Percentiles rank a stretch among this genome's conserved stretches.
Conservation (phyloP, 2,797 vertebrate genomes). For the Xerus rutilus region DNA sequence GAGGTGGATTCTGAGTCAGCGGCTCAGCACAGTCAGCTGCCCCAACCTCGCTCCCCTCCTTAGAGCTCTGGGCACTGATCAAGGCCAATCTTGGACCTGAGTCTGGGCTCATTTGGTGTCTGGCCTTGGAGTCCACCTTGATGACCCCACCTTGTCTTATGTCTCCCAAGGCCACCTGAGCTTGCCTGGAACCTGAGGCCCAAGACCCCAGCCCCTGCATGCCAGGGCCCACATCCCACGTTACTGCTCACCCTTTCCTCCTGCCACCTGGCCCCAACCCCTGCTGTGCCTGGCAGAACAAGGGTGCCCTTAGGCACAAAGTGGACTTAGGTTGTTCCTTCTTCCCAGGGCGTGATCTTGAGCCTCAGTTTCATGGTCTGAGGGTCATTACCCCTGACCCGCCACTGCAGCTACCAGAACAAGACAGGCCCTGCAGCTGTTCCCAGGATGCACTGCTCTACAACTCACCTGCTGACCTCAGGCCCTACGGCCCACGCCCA, state of each 20-base stretch:
- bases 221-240: no score
- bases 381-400: background rate
- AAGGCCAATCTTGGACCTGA: background rate
- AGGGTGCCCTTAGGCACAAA: background rate
- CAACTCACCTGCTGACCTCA: background rate
- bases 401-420: background rate
- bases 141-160: background rate
- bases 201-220: background rate
- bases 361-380: background rate
- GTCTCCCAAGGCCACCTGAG: background rate
- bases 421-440: background rate
- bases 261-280: rapidly evolving
- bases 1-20: background rate
- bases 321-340: background rate
- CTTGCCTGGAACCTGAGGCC: background rate
- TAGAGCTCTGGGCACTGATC: background rate
- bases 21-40: background rate
- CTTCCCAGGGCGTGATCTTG: background rate
- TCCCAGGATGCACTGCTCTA: background rate
- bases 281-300: conserved; percentile 3
- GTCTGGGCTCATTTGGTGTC: background rate
- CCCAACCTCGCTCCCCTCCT: background rate
- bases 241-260: background rate
- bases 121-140: background rate
- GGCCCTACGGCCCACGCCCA: background rate